Evolutionary conservation across 2,113 vertebrate genomes (phyloP).

Genomic region (Myiopsitta monachus): DNA sequence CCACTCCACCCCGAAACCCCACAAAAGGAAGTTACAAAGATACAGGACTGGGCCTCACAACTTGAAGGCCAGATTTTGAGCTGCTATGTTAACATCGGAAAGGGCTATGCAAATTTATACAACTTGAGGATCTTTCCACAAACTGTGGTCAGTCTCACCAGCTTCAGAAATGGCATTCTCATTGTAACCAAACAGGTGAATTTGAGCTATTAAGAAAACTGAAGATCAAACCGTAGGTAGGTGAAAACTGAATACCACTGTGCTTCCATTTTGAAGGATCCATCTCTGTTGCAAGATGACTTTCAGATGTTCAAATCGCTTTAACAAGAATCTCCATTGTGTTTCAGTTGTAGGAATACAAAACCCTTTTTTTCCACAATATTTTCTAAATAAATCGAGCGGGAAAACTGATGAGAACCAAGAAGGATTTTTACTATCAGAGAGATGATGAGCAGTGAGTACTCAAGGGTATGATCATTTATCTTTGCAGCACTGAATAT

Average conservation of each 20-base stretch:
- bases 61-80: neutral
- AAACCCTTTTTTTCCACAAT: accelerated
- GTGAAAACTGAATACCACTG: neutral
- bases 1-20: neutral
- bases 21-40: neutral
- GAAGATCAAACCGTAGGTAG: neutral
- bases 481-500: neutral
- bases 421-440: neutral
- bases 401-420: neutral
- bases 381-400: neutral
- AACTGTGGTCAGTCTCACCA: neutral
- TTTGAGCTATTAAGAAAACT: neutral
- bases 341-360: neutral
- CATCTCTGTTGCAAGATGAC: neutral
- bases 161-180: neutral
- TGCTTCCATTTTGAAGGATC: neutral
- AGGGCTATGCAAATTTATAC: neutral
- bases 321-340: neutral
- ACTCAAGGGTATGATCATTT: neutral
- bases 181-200: neutral
- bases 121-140: neutral
- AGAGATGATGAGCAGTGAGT: neutral
- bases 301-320: neutral
- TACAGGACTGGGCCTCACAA: neutral
- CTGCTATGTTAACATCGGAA: neutral